A percentile compares a stretch with the other conserved stretches of the same genome.
phyloP scores from a whole-genome alignment of 2,113 vertebrate genomes.

The Petromus typicus region DNA sequence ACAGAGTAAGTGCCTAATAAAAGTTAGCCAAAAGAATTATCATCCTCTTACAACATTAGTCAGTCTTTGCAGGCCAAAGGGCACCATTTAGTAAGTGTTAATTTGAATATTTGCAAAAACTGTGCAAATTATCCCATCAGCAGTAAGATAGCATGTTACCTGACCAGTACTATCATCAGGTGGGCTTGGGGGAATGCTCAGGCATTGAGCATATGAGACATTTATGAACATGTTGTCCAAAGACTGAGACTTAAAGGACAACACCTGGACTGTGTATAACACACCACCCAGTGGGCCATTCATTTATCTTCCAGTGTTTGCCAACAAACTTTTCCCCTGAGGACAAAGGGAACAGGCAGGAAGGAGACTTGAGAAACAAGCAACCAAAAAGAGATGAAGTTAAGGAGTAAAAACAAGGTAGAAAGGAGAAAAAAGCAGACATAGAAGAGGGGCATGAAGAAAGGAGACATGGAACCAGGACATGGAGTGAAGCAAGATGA shows the following conservation, averaged over 20 bases:
- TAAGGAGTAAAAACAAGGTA: not conserved
- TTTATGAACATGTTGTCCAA: not conserved
- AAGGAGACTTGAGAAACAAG: not conserved
- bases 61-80: not conserved
- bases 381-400: not conserved
- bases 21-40: not conserved
- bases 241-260: not conserved
- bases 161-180: not conserved
- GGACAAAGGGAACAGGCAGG: not conserved
- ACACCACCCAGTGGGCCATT: too few relatives aligned
- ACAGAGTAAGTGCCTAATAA: not conserved
- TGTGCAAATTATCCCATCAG: not conserved
- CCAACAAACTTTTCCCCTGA: not conserved
- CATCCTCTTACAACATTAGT: not conserved
- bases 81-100: not conserved
- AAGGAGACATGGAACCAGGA: fast-evolving
- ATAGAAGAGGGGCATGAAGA: not conserved
- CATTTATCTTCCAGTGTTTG: not conserved
- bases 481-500: not conserved
- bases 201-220: not conserved
- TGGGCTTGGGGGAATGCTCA: not conserved
- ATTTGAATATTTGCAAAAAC: not conserved
- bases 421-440: not conserved
- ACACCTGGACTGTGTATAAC: not conserved
- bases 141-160: not conserved